These are phyloP conservation scores for Pseudanteris insignis DNA, from an alignment of 2,888 invertebrate genomes.

Conservation along the genomic window DNA sequence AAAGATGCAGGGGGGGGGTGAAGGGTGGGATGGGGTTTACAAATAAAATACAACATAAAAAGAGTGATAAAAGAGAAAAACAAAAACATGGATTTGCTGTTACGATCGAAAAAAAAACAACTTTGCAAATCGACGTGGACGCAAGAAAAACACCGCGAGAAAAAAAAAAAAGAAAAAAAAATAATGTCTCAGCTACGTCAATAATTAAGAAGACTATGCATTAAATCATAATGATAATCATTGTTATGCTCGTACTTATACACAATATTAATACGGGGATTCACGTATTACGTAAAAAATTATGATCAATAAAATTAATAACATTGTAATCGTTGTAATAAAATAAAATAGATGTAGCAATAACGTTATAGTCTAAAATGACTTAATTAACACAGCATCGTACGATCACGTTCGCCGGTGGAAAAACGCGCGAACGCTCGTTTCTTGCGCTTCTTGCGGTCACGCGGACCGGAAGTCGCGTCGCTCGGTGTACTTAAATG, in stretches of 20 bases:
- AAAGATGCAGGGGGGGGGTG: too few species aligned
- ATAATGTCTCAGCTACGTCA: constrained; percentile 43
- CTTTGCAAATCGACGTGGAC: constrained; percentile 50
- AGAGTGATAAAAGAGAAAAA: too few species aligned
- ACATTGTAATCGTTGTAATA: constrained; percentile 62
- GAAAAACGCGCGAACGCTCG: constrained; percentile 38
- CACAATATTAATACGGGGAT: constrained; percentile 47
- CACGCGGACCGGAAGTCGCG: too few species aligned
- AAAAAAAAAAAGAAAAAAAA: constrained; percentile 50
- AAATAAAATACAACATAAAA: too few species aligned
- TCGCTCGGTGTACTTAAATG: too few species aligned
- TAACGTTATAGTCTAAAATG: constrained; percentile 64
- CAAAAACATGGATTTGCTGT: too few species aligned
- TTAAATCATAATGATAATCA: constrained; percentile 43
- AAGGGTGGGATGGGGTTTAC: too few species aligned
- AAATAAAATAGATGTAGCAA: constrained; percentile 64
- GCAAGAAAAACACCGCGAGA: constrained; percentile 56
- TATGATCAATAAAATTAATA: constrained; percentile 65
- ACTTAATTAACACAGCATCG: constrained; percentile 67
- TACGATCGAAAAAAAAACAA: constrained; percentile 42
- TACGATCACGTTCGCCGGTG: constrained; percentile 58
- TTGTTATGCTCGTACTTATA: constrained; percentile 42
- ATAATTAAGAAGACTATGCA: constrained; percentile 52
- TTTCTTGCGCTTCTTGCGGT: too few species aligned
- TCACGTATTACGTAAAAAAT: constrained; percentile 57